Evolutionary conservation across 2,888 invertebrate species (phyloP), one percentile per base, ranked within the genome.

Genomic region (Eristalis arbustorum): DNA sequence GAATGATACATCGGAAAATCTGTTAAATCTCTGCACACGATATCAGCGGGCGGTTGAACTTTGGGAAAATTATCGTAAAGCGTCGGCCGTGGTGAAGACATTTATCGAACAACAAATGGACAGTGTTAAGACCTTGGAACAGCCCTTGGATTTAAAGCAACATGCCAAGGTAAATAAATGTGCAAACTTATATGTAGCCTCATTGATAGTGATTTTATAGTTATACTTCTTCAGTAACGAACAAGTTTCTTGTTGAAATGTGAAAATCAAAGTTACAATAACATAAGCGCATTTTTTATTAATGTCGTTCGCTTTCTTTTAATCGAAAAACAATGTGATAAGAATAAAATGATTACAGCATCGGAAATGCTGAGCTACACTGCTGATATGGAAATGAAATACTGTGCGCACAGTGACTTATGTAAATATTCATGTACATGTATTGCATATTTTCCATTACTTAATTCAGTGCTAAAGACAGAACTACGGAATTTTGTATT

Each of bases 1-100:
- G 94, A 95, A 96, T 90, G 96, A 96, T 90, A 97, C 97, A n/a
- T 95, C 96, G 91, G 94, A 94, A 89, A 96, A 96, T 91, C 94
- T 97, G 88, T 95, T 95, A 89, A 95, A 96, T 89, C 94, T 97
- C 89, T 96, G 96, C 92, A 95, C 92, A 89, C 94, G 95, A 90
- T 97, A 97, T 93, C 96, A 96, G 91, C 95, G 96, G 91, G 97
- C 97, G 3, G 96, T 97, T 76, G 95, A 95, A 67, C 94, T 97
- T 81, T 97, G 97, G 97, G 94, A 95, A 90, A 95, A 95, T 84
- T 97, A 97, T 93, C 94, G 95, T 56, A 96, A 96, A 91, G 96
- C 97, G 10, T 96, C 96, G 76, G 96, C 96, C 62, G 94, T 96
- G 34, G 96, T 97, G 84, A 95, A 96, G 88, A 95, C 94, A 89